A percentile compares a stretch with the other conserved stretches of the same genome.
Evolutionary conservation across 1,140 invertebrate genomes (phyloP).

Genomic region (Lasioglossum baleicum): DNA sequence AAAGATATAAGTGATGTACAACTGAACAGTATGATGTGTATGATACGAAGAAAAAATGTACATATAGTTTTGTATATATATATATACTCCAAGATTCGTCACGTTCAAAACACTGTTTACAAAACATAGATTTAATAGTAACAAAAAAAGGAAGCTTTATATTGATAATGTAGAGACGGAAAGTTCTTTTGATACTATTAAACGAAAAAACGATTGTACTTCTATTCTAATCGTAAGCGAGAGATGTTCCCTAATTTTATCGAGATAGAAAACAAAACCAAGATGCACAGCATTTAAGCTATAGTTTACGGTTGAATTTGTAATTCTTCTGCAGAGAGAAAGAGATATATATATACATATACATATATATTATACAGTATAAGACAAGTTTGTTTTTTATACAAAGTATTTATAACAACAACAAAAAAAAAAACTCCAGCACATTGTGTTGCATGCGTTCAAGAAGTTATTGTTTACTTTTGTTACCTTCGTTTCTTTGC

Average conservation of each 20-base stretch:
- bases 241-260: conserved; percentile 43
- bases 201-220: conserved; percentile 30
- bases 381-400: background rate
- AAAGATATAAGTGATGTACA: conserved; percentile 55
- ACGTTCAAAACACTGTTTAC: conserved; percentile 55
- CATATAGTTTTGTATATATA: conserved; percentile 64
- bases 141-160: conserved; percentile 48
- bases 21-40: conserved; percentile 53
- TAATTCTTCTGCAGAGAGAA: background rate
- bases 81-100: conserved; percentile 55
- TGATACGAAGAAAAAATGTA: conserved; percentile 56
- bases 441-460: background rate
- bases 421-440: background rate
- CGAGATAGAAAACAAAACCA: background rate
- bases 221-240: conserved; percentile 41
- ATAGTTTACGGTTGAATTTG: conserved; percentile 11
- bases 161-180: conserved; percentile 48
- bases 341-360: background rate
- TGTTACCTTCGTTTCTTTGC: conserved; percentile 17
- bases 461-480: conserved; percentile 9
- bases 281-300: background rate
- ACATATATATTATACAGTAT: no score
- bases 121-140: conserved; percentile 49
- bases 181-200: conserved; percentile 50
- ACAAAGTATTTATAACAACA: background rate